Percentiles rank a stretch among this genome's conserved stretches.
Conservation (phyloP, 2,113 vertebrate genomes). For the Calidris pugnax region DNA sequence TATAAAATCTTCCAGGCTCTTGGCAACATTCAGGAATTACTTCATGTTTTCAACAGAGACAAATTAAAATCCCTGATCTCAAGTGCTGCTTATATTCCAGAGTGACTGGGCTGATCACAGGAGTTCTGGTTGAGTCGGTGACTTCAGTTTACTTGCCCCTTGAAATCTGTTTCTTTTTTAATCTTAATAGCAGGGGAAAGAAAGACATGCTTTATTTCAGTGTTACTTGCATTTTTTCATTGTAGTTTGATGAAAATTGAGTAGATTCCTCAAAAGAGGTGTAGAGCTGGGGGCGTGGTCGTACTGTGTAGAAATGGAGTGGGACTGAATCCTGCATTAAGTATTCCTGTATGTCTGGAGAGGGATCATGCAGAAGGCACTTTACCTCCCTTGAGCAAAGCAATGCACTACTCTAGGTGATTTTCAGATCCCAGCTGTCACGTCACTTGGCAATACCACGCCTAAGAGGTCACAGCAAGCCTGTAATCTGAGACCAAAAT, state of each 20-base stretch:
- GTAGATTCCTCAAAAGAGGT: not conserved
- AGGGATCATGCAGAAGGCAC: not conserved
- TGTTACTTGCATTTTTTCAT: not conserved
- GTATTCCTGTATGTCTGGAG: not conserved
- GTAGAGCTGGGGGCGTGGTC: not conserved
- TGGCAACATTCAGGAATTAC: constrained; percentile 68
- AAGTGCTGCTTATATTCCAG: not conserved
- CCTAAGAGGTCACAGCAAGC: not conserved
- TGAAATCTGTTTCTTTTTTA: not conserved
- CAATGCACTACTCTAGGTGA: not conserved
- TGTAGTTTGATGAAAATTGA: not conserved
- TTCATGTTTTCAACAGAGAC: constrained; percentile 68
- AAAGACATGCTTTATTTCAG: not conserved
- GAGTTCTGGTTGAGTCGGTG: not conserved
- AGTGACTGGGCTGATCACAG: not conserved
- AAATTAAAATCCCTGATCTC: constrained; percentile 64
- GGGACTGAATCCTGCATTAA: not conserved
- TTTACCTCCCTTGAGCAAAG: not conserved
- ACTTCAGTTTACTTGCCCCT: not conserved
- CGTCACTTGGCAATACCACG: not conserved
- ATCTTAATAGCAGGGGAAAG: not conserved
- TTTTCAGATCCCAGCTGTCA: not conserved
- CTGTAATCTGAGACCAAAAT: not conserved
- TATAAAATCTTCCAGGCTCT: constrained; percentile 65
- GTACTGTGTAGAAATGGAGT: not conserved